Evolutionary conservation across 2,113 vertebrate species (phyloP).

Genomic region (Dasypus novemcinctus): DNA sequence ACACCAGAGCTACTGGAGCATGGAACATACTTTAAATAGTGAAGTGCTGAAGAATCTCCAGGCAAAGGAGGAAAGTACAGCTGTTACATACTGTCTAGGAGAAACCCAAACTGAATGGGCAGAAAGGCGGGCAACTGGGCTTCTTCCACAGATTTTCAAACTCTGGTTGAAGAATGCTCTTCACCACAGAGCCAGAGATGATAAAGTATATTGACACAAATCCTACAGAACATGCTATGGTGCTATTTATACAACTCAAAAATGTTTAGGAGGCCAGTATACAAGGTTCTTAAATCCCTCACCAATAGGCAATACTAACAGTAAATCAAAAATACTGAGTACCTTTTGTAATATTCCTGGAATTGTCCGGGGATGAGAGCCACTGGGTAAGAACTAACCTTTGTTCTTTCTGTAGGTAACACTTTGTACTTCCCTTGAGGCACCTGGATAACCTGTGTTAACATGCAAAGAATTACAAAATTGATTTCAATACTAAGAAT

Average conservation of each 20-base stretch:
- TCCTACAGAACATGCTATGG: accelerated
- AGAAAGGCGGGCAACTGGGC: accelerated
- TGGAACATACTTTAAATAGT: accelerated
- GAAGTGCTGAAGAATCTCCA: not conserved
- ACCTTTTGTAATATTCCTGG: constrained; percentile 99
- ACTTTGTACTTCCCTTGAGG: constrained; percentile 96
- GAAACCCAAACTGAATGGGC: not conserved
- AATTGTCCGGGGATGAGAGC: constrained; percentile 99
- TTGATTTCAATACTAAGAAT: not conserved
- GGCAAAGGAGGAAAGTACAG: not conserved
- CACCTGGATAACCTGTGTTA: constrained; percentile 94
- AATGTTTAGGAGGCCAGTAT: not conserved
- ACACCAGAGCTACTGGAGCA: not conserved
- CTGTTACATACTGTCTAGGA: not conserved
- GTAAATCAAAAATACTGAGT: not conserved
- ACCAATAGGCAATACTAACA: not conserved
- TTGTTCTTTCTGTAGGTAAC: constrained; percentile 92
- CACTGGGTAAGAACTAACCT: constrained; percentile 96
- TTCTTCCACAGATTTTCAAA: accelerated
- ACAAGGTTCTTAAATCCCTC: not conserved
- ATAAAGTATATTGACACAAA: accelerated
- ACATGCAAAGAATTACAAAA: constrained; percentile 34
- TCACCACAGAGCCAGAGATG: not conserved
- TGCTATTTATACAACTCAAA: not conserved
- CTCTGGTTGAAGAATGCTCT: not conserved